These are phyloP conservation scores for Pseudomyrmex cubaensis DNA, from an alignment of 1,140 invertebrate species.

Conservation along the genomic window DNA sequence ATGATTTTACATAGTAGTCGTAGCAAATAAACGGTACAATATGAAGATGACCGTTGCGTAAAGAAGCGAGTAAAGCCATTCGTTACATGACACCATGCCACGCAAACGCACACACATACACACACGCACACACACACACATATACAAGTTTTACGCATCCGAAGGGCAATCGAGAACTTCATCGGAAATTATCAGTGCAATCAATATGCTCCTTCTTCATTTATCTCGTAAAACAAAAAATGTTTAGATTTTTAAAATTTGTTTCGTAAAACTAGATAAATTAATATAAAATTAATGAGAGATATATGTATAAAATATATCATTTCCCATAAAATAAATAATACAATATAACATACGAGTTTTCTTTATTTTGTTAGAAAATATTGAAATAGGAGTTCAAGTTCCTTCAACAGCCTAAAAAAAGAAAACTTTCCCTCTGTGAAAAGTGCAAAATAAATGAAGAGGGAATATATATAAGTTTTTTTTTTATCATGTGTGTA, in stretches of 20 bases:
- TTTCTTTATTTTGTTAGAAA: not conserved
- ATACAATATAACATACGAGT: not conserved
- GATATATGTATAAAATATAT: too few relatives aligned
- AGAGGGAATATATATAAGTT: slow-evolving; percentile 4
- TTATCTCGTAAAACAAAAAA: not conserved
- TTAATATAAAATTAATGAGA: too few relatives aligned
- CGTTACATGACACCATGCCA: slow-evolving; percentile 32
- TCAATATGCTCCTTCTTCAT: slow-evolving; percentile 13
- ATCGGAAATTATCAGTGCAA: too few relatives aligned
- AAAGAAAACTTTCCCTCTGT: too few relatives aligned
- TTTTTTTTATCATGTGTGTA: not conserved
- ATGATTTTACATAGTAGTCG: slow-evolving; percentile 82
- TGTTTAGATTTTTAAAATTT: not conserved
- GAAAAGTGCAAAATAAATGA: slow-evolving; percentile 1
- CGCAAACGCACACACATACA: too few relatives aligned
- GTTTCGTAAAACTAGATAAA: not conserved
- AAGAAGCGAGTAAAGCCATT: slow-evolving; percentile 75
- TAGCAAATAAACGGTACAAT: slow-evolving; percentile 83
- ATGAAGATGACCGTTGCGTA: slow-evolving; percentile 78
- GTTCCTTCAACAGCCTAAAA: not conserved
- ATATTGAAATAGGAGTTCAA: not conserved
- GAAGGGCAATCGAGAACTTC: slow-evolving; percentile 30
- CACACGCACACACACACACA: too few relatives aligned
- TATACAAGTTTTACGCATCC: slow-evolving; percentile 38
- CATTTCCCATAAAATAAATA: not conserved